phyloP scores from a whole-genome alignment of 30 jellyfish, hydroid and myxozoan species.

The Aurelia coerulea region DNA sequence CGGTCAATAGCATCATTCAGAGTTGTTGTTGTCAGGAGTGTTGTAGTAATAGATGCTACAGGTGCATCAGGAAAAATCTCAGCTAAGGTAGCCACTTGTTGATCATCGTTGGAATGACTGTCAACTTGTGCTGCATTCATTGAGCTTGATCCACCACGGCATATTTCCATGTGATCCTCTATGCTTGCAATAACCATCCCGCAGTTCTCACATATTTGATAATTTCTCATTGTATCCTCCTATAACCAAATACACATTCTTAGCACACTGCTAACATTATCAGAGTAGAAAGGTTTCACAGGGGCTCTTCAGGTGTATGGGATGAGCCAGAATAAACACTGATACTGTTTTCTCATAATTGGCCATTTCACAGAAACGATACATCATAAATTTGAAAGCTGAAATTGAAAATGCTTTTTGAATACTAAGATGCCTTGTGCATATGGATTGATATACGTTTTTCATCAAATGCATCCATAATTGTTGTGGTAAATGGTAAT shows the following conservation, averaged over 20 bases:
- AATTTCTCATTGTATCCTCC: conserved; percentile 1
- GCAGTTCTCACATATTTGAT: neutral
- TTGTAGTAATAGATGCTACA: conserved; percentile 16
- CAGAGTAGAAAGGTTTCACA: neutral
- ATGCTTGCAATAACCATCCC: neutral
- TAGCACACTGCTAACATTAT: neutral
- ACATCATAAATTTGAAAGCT: too few species aligned
- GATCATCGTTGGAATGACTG: neutral
- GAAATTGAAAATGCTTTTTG: too few species aligned
- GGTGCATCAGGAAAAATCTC: conserved; percentile 29
- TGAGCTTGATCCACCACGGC: conserved; percentile 20
- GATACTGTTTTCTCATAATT: too few species aligned
- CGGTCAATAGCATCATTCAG: conserved; percentile 28
- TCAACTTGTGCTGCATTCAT: conserved; percentile 1
- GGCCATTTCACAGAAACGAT: too few species aligned
- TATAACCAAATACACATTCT: neutral
- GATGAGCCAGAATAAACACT: too few species aligned
- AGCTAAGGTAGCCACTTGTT: conserved; percentile 16
- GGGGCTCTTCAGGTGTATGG: neutral
- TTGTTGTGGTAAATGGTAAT: too few species aligned
- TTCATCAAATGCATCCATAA: too few species aligned
- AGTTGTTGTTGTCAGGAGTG: conserved; percentile 37
- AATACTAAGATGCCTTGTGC: too few species aligned
- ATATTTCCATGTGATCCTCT: neutral
- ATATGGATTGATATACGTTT: too few species aligned